These are phyloP conservation scores for Staurois parvus DNA, from an alignment of 2,797 vertebrate genomes.

Conservation along the genomic window DNA sequence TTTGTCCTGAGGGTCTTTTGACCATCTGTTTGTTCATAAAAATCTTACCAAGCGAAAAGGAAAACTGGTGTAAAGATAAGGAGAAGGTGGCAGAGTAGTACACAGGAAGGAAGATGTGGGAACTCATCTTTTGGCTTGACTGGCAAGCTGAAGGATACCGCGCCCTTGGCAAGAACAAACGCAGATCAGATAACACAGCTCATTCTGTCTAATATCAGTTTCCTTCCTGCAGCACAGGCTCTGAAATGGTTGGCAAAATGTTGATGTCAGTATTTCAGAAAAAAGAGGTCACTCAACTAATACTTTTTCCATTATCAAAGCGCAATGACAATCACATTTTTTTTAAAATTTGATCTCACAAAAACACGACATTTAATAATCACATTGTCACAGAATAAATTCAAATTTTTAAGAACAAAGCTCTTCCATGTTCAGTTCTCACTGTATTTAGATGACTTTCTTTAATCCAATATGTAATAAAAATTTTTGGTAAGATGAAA, in stretches of 20 bases:
- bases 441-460: too few relatives aligned
- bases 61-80: not conserved
- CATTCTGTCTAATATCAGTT: conserved; percentile 53
- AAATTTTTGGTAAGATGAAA: too few relatives aligned
- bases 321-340: conserved; percentile 35
- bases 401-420: too few relatives aligned
- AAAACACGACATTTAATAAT: not conserved
- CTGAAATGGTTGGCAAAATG: conserved; percentile 57
- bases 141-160: conserved; percentile 50
- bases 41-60: not conserved
- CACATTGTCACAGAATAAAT: conserved; percentile 5
- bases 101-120: conserved; percentile 24
- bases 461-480: too few relatives aligned
- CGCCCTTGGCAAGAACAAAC: conserved; percentile 52
- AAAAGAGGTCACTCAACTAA: conserved; percentile 42
- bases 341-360: not conserved
- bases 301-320: conserved; percentile 36
- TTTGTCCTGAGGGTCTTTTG: too few relatives aligned
- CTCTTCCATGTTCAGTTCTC: too few relatives aligned
- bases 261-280: conserved; percentile 52
- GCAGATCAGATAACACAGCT: conserved; percentile 58
- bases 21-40: not conserved
- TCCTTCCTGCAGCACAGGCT: conserved; percentile 56
- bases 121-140: conserved; percentile 29
- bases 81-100: conserved; percentile 2